Evolutionary conservation across 2,888 invertebrate species (phyloP), one percentile per base, ranked within the genome.

Genomic region (Agrochola lychnidis): DNA sequence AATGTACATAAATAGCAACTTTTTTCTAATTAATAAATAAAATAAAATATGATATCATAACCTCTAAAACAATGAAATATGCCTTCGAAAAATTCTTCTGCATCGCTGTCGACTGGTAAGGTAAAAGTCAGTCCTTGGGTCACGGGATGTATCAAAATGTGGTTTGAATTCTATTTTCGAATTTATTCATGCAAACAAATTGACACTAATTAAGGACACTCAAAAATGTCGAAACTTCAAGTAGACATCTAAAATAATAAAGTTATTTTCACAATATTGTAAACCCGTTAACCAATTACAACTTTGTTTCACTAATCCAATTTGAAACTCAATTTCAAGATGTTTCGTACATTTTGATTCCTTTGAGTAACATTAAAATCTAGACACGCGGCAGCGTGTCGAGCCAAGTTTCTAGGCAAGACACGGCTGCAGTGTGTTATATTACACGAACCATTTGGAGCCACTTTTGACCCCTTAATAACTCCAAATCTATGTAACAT

Each of bases 281-380:
- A 59, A 67, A 72, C 9, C 69, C 51, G 53, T 70, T 78, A 70
- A 45, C 70, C 56, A 73, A 86, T 86, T 80, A 67, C 36, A 71
- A 78, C 62, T 82, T 82, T 64, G 67, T 66, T 63, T 63, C 62
- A n/a, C 40, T 69, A 76, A 80, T 74, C 63, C 64, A 75, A 73
- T 78, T 70, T 63, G 61, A 67, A 61, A 87, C 61, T 74, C 51
- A 78, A 82, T 76, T 81, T 71, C n/a, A 79, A 74, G 76, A 80
- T 75, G 72, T 79, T 75, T 69, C 61, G 73, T 73, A 69, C n/a
- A 68, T 75, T 83, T 83, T 67, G 71, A 81, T 82, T 80, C 78
- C 74, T 81, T 82, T 79, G 77, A 84, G 40, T 74, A 82, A 87
- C 61, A 76, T 64, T 25, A 62, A 73, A 81, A 78, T 82, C 30